Evolutionary conservation across 2,888 invertebrate genomes (phyloP), one percentile per base, ranked within the genome.

Genomic region (Hesperia comma): DNA sequence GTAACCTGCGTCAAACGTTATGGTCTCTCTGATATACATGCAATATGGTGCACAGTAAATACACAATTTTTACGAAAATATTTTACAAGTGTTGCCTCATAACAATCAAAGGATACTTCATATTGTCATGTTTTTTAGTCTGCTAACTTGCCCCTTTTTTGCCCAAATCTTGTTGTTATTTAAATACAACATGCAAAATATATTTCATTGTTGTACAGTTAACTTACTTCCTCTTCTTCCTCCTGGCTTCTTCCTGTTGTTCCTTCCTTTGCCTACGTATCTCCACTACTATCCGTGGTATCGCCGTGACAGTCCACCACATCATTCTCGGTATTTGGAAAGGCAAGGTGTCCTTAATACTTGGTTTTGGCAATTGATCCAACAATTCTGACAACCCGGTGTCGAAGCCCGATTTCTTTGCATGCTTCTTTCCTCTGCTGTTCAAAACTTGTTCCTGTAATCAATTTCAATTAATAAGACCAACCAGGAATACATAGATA

Each of bases 311-410:
- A 14, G 93, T 82, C 82, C 94, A 92, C 94, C 95, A 95, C 37
- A 95, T 86, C 72, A 95, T 93, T 72, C 95, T 84, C 0, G 96
- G 96, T 79, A 97, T 95, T 93, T 98, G 98, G 80, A 97, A 95
- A 0, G 98, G 98, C 75, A 98, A 87, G 1, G 97, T 97, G 79
- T 98, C 95, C 79, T 93, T 93, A 72, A 96, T 84, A 73, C 95
- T 95, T 2, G 96, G 96, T 77, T 95, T 94, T 1, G 96, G 95
- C 58, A 96, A 93, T 79, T 95, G 94, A 41, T 94, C 95, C 8
- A 95, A 82, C 69, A 95, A 94, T 64, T 95, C 94, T 0, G 95
- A 94, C 70, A 96, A 87, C 41, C 95, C 95, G 1, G 93, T 90
- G 54, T 94, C 94, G 79, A 94, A 94, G 2, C 93, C 94, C 6